Conservation (phyloP, 37 sponge, comb jelly and placozoan genomes). For the Aplysina aerophoba region DNA sequence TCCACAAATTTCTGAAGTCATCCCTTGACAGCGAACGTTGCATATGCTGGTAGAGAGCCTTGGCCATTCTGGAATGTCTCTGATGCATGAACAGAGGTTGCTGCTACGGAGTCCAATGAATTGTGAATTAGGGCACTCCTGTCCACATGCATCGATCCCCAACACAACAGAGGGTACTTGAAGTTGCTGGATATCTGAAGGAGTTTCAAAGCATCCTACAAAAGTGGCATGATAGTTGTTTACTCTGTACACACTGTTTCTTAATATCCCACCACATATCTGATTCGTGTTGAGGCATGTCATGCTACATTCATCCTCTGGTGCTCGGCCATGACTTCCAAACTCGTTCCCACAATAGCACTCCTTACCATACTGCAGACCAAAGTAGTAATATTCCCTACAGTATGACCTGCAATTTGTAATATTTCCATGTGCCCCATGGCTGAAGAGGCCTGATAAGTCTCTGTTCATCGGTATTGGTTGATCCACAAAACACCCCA, state of each 20-base stretch:
- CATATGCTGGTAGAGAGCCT: background rate
- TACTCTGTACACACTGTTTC: constrained; percentile 40
- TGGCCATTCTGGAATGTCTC: background rate
- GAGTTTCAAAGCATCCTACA: constrained; percentile 3
- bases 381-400: constrained; percentile 38
- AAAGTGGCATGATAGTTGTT: constrained; percentile 7
- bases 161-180: background rate
- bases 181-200: background rate
- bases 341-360: constrained; percentile 48
- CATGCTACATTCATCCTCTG: constrained; percentile 26
- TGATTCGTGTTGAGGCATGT: background rate
- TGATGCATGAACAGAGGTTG: constrained; percentile 2
- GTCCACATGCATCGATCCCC: background rate
- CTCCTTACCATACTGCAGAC: constrained; percentile 33
- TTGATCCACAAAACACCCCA: constrained; percentile 43
- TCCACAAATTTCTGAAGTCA: background rate
- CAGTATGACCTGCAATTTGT: background rate
- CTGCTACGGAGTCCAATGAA: background rate
- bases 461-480: background rate
- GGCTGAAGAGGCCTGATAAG: background rate
- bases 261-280: constrained; percentile 31
- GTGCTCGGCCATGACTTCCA: constrained; percentile 26
- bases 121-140: background rate
- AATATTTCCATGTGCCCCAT: background rate
- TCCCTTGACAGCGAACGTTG: constrained; percentile 14